A percentile compares a stretch with the other conserved stretches of the same genome.
These are phyloP conservation scores for Tachysurus vachellii DNA, from an alignment of 2,113 vertebrate genomes.

Conservation along the genomic window DNA sequence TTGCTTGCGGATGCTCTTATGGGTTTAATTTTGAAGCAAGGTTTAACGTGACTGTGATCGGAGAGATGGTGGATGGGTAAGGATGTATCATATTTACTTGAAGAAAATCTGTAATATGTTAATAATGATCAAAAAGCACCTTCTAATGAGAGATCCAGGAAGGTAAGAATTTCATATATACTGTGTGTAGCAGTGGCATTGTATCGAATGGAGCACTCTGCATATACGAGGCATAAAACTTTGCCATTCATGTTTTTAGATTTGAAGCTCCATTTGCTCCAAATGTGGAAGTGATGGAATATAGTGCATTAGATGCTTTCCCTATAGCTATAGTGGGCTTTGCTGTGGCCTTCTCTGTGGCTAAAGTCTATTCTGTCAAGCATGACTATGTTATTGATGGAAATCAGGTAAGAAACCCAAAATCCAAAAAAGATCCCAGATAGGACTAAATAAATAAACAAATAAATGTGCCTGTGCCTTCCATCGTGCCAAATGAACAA, in stretches of 20 bases:
- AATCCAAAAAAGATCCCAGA: constrained; percentile 85
- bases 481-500: not conserved
- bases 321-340: constrained; percentile 90
- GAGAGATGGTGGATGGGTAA: constrained; percentile 83
- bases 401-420: constrained; percentile 88
- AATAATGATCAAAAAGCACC: not conserved
- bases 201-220: not conserved
- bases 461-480: not conserved
- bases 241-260: constrained; percentile 63
- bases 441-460: constrained; percentile 68
- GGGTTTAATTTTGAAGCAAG: constrained; percentile 76
- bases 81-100: constrained; percentile 40
- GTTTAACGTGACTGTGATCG: constrained; percentile 78
- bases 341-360: constrained; percentile 89
- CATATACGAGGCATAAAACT: not conserved
- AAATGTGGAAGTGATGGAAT: constrained; percentile 63
- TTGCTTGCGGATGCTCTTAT: constrained; percentile 86
- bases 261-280: constrained; percentile 80
- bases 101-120: not conserved
- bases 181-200: not conserved
- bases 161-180: not conserved
- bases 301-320: constrained; percentile 74
- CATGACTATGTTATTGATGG: constrained; percentile 88
- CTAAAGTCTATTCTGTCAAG: constrained; percentile 91
- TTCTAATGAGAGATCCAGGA: not conserved